Evolutionary conservation across 2,888 invertebrate species (phyloP).

Genomic region (Syritta pipiens): DNA sequence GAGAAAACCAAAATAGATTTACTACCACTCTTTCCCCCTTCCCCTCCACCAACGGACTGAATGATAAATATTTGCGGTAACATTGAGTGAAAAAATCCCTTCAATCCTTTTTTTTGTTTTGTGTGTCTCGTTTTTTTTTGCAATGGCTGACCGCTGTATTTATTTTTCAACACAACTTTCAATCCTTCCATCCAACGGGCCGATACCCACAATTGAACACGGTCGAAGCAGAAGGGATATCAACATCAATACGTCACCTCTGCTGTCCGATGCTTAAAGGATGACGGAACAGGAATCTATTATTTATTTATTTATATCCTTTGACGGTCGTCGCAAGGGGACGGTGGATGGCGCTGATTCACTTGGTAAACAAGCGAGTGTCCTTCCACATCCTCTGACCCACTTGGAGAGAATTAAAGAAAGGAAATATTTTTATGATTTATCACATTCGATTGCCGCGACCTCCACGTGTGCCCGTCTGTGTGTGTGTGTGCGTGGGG

Average conservation of each 20-base stretch:
- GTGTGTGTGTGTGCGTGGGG: not conserved
- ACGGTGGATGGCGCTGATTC: conserved; percentile 50
- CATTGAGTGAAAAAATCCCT: conserved; percentile 47
- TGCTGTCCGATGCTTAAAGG: conserved; percentile 36
- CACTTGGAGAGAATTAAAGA: not conserved
- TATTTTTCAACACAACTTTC: conserved; percentile 44
- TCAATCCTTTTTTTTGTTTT: too few species aligned
- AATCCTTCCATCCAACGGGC: conserved; percentile 6
- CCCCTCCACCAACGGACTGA: conserved; percentile 5
- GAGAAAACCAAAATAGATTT: conserved; percentile 29
- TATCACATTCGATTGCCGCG: conserved; percentile 35
- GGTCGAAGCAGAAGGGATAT: not conserved
- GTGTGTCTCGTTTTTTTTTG: too few species aligned
- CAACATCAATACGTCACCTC: conserved; percentile 38
- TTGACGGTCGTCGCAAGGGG: conserved; percentile 14
- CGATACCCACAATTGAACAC: not conserved
- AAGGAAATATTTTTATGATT: conserved; percentile 36
- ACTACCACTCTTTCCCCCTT: not conserved
- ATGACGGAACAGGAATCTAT: conserved; percentile 60
- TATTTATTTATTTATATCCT: conserved; percentile 59
- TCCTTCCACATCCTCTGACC: conserved; percentile 16
- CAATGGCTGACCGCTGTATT: conserved; percentile 39
- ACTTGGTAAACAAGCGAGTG: conserved; percentile 44
- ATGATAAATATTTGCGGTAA: conserved; percentile 62
- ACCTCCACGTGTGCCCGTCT: not conserved